A percentile compares a stretch with the other conserved stretches of the same genome.
Conservation (phyloP, 2,797 vertebrate species). For the Sebastes cheni region DNA sequence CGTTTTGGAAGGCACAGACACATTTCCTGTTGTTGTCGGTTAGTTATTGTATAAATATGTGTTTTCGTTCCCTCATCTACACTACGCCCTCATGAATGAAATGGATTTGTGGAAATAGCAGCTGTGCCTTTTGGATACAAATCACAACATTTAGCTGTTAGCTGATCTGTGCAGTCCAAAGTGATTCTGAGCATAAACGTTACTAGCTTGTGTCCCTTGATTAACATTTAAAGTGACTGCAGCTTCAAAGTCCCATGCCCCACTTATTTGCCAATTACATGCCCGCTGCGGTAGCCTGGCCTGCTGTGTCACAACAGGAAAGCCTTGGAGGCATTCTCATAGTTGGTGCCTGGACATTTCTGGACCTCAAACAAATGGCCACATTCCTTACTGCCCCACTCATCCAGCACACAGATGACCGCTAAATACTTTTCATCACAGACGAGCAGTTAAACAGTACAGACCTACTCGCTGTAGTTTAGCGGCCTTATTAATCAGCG, state of each 20-base stretch:
- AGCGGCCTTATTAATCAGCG: neutral
- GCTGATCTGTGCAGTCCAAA: neutral
- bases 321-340: slow-evolving; percentile 20
- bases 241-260: slow-evolving; percentile 37
- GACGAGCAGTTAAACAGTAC: too few species aligned
- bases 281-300: slow-evolving; percentile 4
- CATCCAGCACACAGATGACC: neutral
- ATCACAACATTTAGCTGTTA: neutral
- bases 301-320: slow-evolving; percentile 48
- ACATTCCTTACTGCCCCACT: slow-evolving; percentile 7
- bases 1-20: neutral
- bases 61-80: neutral
- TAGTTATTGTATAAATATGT: neutral
- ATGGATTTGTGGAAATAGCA: neutral
- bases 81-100: neutral
- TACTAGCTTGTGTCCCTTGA: slow-evolving; percentile 16
- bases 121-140: neutral
- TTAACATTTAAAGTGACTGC: slow-evolving; percentile 54
- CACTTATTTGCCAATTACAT: slow-evolving; percentile 35
- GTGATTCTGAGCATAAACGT: neutral
- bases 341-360: neutral
- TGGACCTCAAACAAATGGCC: slow-evolving; percentile 18
- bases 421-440: neutral
- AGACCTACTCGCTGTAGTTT: too few species aligned
- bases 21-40: neutral